phyloP scores from a whole-genome alignment of 2,113 vertebrate species.

The Phoenicopterus ruber region DNA sequence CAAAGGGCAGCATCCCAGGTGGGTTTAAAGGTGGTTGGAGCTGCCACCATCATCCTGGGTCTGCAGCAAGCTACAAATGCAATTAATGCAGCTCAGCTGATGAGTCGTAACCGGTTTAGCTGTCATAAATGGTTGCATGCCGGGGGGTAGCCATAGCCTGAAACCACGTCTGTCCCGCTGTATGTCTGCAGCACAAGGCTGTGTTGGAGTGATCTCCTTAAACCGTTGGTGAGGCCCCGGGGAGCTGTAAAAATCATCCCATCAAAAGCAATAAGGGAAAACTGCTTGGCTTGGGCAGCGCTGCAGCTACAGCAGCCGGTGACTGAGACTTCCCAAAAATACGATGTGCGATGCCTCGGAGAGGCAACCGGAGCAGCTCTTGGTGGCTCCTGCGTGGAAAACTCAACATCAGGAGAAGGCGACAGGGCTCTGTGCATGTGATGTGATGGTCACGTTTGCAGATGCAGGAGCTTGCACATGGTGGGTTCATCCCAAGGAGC shows the following conservation, averaged over 20 bases:
- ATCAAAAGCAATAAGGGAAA: neutral
- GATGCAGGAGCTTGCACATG: accelerated
- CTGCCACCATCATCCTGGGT: neutral
- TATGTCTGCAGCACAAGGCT: neutral
- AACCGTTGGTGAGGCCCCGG: accelerated
- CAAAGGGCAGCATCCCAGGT: neutral
- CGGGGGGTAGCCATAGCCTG: neutral
- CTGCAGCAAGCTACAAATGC: neutral
- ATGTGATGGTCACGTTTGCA: neutral
- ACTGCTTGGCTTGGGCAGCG: neutral
- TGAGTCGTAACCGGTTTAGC: neutral
- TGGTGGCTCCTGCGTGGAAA: neutral
- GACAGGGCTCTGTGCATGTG: accelerated
- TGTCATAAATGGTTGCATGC: neutral
- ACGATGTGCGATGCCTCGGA: neutral
- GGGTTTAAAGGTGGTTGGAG: neutral
- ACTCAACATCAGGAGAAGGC: neutral
- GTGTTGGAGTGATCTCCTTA: neutral
- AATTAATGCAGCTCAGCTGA: neutral
- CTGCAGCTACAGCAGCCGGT: neutral
- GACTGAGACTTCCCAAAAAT: neutral
- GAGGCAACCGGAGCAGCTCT: neutral
- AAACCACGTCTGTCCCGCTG: neutral
- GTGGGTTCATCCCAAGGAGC: neutral
- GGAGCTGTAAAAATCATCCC: neutral